These are phyloP conservation scores for Australoheros scitulus DNA, from an alignment of 2,113 vertebrate genomes.

Conservation along the genomic window DNA sequence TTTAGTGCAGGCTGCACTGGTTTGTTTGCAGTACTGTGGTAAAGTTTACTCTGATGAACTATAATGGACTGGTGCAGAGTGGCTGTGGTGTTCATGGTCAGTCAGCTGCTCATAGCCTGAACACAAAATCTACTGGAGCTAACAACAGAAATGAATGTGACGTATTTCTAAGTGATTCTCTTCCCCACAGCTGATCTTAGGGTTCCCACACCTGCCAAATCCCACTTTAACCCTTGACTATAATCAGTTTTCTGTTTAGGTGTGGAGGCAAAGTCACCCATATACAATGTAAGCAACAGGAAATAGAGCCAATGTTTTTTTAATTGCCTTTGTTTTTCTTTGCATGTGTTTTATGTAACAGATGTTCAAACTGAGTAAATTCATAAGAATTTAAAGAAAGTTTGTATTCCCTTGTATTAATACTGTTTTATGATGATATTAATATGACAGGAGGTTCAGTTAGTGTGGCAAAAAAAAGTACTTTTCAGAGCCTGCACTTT, in stretches of 20 bases:
- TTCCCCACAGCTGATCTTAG: too few species aligned
- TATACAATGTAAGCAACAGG: too few species aligned
- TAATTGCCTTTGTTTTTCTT: fast-evolving
- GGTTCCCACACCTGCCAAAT: too few species aligned
- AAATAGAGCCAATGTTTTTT: too few species aligned
- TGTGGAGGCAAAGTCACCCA: too few species aligned
- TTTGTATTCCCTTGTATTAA: background rate
- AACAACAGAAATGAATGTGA: too few species aligned
- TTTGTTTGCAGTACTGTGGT: background rate
- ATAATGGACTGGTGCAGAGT: background rate
- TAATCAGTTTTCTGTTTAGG: too few species aligned
- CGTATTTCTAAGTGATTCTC: too few species aligned
- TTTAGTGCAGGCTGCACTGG: background rate
- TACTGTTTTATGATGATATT: background rate
- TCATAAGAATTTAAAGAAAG: background rate
- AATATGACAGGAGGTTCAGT: background rate
- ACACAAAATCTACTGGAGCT: too few species aligned
- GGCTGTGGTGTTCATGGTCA: background rate
- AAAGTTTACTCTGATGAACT: background rate
- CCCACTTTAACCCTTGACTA: too few species aligned
- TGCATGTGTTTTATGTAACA: background rate
- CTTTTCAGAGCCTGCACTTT: background rate
- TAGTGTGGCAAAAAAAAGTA: fast-evolving
- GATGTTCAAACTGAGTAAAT: background rate
- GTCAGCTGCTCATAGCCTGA: background rate